phyloP scores from a whole-genome alignment of 2,888 invertebrate species.

The Dascillus cervinus region DNA sequence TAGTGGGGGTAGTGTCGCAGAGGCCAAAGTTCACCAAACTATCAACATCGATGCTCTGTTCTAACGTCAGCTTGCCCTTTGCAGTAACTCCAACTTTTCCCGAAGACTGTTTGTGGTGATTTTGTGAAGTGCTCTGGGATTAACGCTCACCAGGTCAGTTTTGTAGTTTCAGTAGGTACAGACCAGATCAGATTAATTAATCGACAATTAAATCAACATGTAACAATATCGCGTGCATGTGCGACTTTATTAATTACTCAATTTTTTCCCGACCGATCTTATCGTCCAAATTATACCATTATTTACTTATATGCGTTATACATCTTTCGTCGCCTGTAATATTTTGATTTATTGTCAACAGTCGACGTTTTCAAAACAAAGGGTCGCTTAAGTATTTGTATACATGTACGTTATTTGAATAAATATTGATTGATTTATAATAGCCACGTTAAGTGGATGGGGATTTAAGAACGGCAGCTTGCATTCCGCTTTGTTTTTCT shows the following conservation, averaged over 20 bases:
- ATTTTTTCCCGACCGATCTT: no score
- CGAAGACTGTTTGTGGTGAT: no score
- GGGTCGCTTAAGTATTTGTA: neutral
- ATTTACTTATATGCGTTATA: no score
- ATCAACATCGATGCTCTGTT: conserved; percentile 19
- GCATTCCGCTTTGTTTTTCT: conserved; percentile 15
- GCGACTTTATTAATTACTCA: no score
- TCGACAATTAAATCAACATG: no score
- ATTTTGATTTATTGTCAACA: no score
- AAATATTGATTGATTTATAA: conserved; percentile 36
- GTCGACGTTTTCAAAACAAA: neutral
- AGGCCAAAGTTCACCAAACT: conserved; percentile 26
- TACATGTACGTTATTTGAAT: conserved; percentile 23
- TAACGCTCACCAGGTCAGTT: no score
- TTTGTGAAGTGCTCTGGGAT: neutral
- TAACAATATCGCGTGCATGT: no score
- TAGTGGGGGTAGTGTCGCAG: conserved; percentile 26
- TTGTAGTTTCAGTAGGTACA: no score
- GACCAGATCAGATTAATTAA: no score
- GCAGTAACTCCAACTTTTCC: conserved; percentile 12
- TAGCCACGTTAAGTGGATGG: conserved; percentile 12
- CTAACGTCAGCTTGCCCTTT: conserved; percentile 22
- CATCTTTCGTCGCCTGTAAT: no score
- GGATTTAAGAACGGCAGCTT: conserved; percentile 14
- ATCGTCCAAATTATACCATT: no score